Base-by-base conservation (phyloP, 2,797 vertebrate genomes). In the Phoebastria nigripes region DNA sequence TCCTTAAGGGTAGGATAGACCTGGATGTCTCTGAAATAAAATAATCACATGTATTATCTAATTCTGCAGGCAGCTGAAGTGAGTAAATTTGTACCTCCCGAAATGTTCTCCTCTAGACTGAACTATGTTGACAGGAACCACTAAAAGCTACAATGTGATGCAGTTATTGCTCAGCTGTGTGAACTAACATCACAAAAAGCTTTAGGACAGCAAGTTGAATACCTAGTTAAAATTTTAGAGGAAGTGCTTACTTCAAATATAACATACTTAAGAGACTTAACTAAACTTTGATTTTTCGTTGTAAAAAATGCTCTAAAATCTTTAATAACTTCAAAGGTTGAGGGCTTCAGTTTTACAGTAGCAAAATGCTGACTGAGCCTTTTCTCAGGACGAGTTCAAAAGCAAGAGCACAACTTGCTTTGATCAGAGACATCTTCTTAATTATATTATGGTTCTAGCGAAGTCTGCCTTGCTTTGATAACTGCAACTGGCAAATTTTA, bases 251-350 rank as follows among this genome's bases (percentile, higher is more conserved):
- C 58, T 92, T 86, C 55, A 86, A 83, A 51, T 90, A 47, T 80
- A 90, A 86, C 6, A 26, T 81, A 88, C 85, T 96, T 83, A 65
- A 65, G 29, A 85, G 51, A 69, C 47, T 92, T 54, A 54, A 62
- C 86, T 88, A 80, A 93, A 92, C 78, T 88, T 87, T 73, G 37
- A 54, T 87, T 95, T 93, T 93, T 71, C 51, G 17, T 61, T 91
- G 58, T 61, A 62, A 94, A 94, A 95, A 89, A 25, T 61, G 41
- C 69, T 91, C 21, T 69, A 54, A 95, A 87, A 52, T 76, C 37
- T 95, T 89, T 87, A 89, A 73, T 82, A 90, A 94, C 92, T 94
- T 97, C 87, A 94, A 94, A 90, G 78, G 72, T 78, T 91, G 74
- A 91, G 41, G 56, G 58, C 66, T 91, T 91, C 84, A 82, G 76